Percentiles rank a stretch among this genome's conserved stretches.
Conservation (phyloP, 92 coral and sea anemone genomes). For the Plumapathes pennacea region DNA sequence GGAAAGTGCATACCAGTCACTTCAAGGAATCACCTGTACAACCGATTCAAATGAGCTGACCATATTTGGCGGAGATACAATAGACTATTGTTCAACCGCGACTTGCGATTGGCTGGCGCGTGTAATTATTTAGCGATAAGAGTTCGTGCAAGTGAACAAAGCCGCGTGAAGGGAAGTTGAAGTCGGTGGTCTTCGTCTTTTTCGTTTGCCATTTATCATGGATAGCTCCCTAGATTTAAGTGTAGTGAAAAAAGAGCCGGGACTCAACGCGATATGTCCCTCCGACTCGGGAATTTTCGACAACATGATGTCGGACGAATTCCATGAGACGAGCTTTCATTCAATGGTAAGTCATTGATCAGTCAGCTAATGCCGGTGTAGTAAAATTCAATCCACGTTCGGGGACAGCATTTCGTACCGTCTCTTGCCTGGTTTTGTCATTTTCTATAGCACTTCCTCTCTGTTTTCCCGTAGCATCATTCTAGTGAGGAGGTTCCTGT, state of each 20-base stretch:
- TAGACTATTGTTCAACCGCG: slow-evolving; percentile 4
- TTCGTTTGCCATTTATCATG: slow-evolving; percentile 21
- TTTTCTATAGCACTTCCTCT: neutral
- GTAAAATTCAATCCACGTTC: slow-evolving; percentile 9
- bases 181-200: slow-evolving; percentile 1
- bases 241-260: slow-evolving; percentile 84
- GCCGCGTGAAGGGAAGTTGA: slow-evolving; percentile 24
- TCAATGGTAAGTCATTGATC: slow-evolving; percentile 60
- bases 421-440: neutral
- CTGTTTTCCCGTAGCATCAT: slow-evolving; percentile 42
- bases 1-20: slow-evolving; percentile 74
- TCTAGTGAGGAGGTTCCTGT: slow-evolving; percentile 83
- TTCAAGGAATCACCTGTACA: slow-evolving; percentile 83
- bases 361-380: slow-evolving; percentile 14
- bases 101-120: slow-evolving; percentile 56
- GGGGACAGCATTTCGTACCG: neutral
- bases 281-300: slow-evolving; percentile 75
- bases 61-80: slow-evolving; percentile 44
- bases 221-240: slow-evolving; percentile 75
- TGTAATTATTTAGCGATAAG: slow-evolving; percentile 42
- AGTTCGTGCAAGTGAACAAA: slow-evolving; percentile 60
- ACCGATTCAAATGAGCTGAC: slow-evolving; percentile 25
- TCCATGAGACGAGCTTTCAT: slow-evolving; percentile 75
- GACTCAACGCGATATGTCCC: slow-evolving; percentile 70
- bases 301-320: slow-evolving; percentile 81